These are phyloP conservation scores for Stylophora pistillata DNA, from an alignment of 64 coral and sea anemone genomes.

Conservation along the genomic window DNA sequence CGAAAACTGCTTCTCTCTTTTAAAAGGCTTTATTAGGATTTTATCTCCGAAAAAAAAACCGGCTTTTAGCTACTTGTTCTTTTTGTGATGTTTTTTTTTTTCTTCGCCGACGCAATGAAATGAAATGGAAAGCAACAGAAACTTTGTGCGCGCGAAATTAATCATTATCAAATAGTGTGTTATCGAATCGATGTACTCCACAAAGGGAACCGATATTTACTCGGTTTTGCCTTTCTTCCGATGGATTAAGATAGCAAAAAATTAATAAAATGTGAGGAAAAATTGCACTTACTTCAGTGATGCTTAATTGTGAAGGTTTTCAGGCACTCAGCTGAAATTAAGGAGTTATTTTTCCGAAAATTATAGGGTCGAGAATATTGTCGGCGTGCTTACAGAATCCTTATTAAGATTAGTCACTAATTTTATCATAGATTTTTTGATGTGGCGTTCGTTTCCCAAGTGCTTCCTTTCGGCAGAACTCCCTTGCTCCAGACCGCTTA, in stretches of 20 bases:
- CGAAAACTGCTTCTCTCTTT: background rate
- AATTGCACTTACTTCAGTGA: background rate
- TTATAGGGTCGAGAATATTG: background rate
- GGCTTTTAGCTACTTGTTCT: background rate
- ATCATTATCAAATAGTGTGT: conserved; percentile 21
- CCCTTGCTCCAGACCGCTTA: background rate
- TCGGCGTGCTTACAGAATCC: background rate
- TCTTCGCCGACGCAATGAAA: background rate
- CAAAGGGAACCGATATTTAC: conserved; percentile 38
- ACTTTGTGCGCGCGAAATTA: background rate
- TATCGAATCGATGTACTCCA: background rate
- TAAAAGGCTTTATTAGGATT: background rate
- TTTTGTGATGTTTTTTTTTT: background rate
- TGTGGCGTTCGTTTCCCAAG: background rate
- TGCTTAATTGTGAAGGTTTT: background rate
- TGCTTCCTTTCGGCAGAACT: conserved; percentile 20
- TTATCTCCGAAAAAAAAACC: background rate
- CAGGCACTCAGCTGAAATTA: background rate
- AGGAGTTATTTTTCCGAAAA: background rate
- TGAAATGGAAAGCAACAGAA: background rate
- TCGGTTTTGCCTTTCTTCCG: conserved; percentile 29
- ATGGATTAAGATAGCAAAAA: conserved; percentile 11
- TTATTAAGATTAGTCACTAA: background rate
- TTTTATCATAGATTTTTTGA: conserved; percentile 22
- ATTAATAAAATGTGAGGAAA: conserved; percentile 9